These are phyloP conservation scores for Pachymerium ferrugineum DNA, from an alignment of 2,888 invertebrate species.

Conservation along the genomic window DNA sequence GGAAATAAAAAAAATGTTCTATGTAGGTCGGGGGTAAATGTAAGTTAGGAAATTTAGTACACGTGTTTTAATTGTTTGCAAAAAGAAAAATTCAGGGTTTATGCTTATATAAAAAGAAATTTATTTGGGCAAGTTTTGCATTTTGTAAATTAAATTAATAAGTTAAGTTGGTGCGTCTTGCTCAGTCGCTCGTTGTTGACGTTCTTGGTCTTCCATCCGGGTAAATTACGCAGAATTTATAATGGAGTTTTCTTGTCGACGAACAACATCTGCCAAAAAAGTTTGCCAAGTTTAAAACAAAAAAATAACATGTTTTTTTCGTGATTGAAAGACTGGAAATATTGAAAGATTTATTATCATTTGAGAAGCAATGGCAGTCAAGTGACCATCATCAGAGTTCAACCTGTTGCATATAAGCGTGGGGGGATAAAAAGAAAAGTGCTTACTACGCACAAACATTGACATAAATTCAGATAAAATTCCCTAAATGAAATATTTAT, in stretches of 20 bases:
- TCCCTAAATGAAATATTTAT: neutral
- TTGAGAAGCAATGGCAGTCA: neutral
- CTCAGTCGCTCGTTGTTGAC: neutral
- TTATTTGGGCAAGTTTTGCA: neutral
- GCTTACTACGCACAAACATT: neutral
- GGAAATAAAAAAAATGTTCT: no score
- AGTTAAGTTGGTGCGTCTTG: neutral
- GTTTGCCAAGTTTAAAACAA: neutral
- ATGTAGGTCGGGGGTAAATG: no score
- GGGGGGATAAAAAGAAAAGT: neutral
- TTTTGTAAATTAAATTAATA: neutral
- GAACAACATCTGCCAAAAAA: neutral
- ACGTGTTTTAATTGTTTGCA: no score
- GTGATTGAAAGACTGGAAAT: neutral
- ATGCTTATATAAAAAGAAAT: neutral
- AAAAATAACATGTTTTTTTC: neutral
- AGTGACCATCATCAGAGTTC: no score
- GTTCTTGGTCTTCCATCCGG: neutral
- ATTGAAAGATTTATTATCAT: constrained; percentile 4
- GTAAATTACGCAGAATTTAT: neutral
- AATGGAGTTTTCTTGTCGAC: neutral
- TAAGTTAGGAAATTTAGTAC: no score
- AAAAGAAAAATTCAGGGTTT: no score
- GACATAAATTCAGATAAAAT: neutral
- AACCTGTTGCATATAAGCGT: constrained; percentile 23